Percentiles rank a stretch among this genome's conserved stretches.
Evolutionary conservation across 2,113 vertebrate genomes (phyloP).

Genomic region (Ellobius talpinus): DNA sequence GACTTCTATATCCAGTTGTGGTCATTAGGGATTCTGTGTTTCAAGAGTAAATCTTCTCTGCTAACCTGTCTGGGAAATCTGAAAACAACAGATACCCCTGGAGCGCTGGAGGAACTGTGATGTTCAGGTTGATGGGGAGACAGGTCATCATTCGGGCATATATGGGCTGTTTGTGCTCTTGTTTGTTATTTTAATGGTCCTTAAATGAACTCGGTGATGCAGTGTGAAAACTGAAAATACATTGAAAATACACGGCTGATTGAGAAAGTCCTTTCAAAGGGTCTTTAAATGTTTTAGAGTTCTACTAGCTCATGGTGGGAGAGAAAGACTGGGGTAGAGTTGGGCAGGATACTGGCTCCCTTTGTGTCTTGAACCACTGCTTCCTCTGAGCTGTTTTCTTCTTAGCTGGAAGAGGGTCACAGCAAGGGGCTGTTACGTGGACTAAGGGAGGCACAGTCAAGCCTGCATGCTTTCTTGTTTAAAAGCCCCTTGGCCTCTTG

Average conservation of each 20-base stretch:
- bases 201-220: neutral
- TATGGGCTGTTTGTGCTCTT: neutral
- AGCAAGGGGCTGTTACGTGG: neutral
- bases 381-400: neutral
- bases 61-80: neutral
- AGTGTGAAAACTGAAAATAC: too few species aligned
- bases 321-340: neutral
- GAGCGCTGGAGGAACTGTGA: neutral
- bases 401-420: neutral
- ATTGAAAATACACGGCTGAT: neutral
- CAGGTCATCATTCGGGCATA: neutral
- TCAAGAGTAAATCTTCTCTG: neutral
- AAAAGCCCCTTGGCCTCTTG: neutral
- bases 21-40: slow-evolving; percentile 13
- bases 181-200: slow-evolving; percentile 18
- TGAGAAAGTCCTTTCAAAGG: neutral
- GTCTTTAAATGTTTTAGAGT: neutral
- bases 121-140: neutral
- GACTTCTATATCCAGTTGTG: neutral
- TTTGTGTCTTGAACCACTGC: neutral
- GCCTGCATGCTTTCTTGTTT: neutral
- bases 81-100: neutral
- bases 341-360: neutral
- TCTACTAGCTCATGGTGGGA: neutral
- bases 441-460: neutral